Evolutionary conservation across 2,888 invertebrate species (phyloP).

Genomic region (Cartodere bifasciata): DNA sequence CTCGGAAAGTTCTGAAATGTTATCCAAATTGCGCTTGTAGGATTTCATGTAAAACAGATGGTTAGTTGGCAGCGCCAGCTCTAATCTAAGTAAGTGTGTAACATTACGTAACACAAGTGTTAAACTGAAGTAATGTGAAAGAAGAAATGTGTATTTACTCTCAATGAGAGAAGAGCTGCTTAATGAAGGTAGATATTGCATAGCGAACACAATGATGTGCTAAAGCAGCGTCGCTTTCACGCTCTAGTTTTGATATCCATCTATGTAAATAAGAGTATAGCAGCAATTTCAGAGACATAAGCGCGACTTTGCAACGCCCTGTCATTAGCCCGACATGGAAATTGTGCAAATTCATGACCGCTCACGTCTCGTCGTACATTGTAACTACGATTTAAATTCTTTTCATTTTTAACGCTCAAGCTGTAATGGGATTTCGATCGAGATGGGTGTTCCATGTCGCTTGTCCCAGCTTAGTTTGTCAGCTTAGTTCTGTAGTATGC

Average conservation of each 20-base stretch:
- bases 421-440: constrained; percentile 28
- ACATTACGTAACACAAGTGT: too few relatives aligned
- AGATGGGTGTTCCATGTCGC: constrained; percentile 30
- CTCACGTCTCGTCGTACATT: constrained; percentile 15
- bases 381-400: constrained; percentile 26
- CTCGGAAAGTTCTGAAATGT: too few relatives aligned
- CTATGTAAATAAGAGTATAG: constrained; percentile 4
- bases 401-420: constrained; percentile 26
- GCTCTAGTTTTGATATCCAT: constrained; percentile 1
- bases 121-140: too few relatives aligned
- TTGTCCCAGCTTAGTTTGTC: constrained; percentile 27
- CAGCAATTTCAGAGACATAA: constrained; percentile 1
- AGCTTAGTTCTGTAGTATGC: constrained; percentile 21
- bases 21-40: too few relatives aligned
- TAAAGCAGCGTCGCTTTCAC: constrained; percentile 3
- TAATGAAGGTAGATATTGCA: too few relatives aligned
- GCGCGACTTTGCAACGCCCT: constrained; percentile 4
- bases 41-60: too few relatives aligned
- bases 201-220: too few relatives aligned
- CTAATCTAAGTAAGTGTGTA: too few relatives aligned
- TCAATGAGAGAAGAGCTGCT: too few relatives aligned
- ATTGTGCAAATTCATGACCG: constrained; percentile 19
- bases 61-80: too few relatives aligned
- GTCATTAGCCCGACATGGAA: constrained; percentile 14
- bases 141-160: too few relatives aligned